Conservation (phyloP, 2,888 invertebrate genomes). For the Uloborus plumipes region DNA sequence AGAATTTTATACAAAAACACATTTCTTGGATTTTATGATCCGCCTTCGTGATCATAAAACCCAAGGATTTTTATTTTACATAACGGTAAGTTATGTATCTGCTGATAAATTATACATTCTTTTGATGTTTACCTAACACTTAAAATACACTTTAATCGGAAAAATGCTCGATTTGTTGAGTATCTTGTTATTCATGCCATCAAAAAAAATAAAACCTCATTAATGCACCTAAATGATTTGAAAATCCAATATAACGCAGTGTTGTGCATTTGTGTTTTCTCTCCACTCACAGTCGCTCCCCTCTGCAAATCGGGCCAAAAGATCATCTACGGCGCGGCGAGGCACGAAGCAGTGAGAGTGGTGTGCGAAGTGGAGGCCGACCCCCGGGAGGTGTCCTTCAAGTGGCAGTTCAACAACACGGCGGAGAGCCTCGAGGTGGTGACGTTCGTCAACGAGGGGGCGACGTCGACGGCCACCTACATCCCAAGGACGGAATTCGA, state of each 20-base stretch:
- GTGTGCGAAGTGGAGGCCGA: constrained; percentile 67
- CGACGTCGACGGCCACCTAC: constrained; percentile 65
- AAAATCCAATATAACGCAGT: neutral
- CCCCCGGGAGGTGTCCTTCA: constrained; percentile 79
- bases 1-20: no score
- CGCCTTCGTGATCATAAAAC: no score
- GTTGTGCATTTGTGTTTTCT: constrained; percentile 4
- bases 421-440: constrained; percentile 59
- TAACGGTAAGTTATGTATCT: no score
- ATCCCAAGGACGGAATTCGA: constrained; percentile 68
- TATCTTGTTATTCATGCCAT: no score
- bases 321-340: constrained; percentile 66
- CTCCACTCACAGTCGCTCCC: constrained; percentile 61
- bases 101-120: no score
- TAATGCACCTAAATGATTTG: neutral
- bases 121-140: no score
- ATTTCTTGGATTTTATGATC: no score
- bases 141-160: constrained; percentile 42
- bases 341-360: constrained; percentile 66
- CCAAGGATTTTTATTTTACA: no score
- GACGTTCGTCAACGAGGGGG: constrained; percentile 57
- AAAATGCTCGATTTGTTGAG: no score
- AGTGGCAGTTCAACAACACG: constrained; percentile 93
- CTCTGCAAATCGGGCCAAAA: constrained; percentile 66
- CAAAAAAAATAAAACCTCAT: neutral